Evolutionary conservation across 2,113 vertebrate species (phyloP).

Genomic region (Micronisus gabar): DNA sequence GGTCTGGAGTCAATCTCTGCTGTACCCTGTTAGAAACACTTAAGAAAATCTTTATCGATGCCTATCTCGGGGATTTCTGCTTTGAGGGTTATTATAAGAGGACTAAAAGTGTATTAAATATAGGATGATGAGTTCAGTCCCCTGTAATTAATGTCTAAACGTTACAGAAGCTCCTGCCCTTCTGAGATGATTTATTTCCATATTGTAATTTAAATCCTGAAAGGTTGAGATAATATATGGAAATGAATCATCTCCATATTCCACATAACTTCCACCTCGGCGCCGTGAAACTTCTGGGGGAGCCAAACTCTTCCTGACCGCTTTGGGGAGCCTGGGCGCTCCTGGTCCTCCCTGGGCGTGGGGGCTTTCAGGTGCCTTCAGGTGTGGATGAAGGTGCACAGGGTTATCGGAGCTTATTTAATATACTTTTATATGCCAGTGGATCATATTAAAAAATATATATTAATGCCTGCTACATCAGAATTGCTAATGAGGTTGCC

Average conservation of each 20-base stretch:
- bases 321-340: not conserved
- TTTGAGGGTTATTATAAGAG: not conserved
- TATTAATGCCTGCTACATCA: not conserved
- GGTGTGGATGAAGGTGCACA: not conserved
- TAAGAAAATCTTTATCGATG: not conserved
- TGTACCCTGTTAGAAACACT: not conserved
- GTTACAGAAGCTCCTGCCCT: conserved; percentile 16
- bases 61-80: not conserved
- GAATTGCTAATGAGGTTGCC: not conserved
- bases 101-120: not conserved
- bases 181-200: conserved; percentile 31
- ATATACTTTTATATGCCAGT: not conserved
- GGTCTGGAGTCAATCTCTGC: not conserved
- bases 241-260: not conserved
- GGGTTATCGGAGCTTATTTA: not conserved
- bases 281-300: not conserved
- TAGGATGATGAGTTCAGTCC: conserved; percentile 34
- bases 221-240: conserved; percentile 40
- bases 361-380: not conserved
- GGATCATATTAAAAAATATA: not conserved
- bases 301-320: not conserved
- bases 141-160: conserved; percentile 22
- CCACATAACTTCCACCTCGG: not conserved
- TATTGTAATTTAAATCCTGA: conserved; percentile 21
- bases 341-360: not conserved